Percentiles rank a stretch among this genome's conserved stretches.
These are phyloP conservation scores for Gandaritis pyraliata DNA, from an alignment of 2,888 invertebrate genomes.

Conservation along the genomic window DNA sequence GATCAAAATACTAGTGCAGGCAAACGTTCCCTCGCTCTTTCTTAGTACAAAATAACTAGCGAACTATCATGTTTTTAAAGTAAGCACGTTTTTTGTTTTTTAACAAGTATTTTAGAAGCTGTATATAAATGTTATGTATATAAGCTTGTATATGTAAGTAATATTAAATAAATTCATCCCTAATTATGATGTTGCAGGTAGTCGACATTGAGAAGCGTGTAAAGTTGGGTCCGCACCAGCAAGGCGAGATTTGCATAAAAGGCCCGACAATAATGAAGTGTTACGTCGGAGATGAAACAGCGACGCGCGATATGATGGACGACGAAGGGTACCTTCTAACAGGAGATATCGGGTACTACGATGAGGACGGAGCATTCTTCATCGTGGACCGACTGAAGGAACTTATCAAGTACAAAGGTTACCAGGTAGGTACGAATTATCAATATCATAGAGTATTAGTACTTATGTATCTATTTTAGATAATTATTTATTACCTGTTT, in stretches of 20 bases:
- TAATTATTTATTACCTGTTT: conserved; percentile 1
- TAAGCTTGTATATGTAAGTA: too few species aligned
- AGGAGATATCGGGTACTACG: conserved; percentile 71
- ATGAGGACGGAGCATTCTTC: conserved; percentile 67
- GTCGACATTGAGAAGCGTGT: conserved; percentile 58
- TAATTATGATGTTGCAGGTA: conserved; percentile 52
- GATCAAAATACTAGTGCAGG: too few species aligned
- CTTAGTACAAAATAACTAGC: too few species aligned
- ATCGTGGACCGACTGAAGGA: conserved; percentile 70
- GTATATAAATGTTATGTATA: too few species aligned
- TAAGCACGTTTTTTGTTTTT: too few species aligned
- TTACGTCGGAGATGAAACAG: conserved; percentile 35
- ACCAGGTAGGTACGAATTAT: conserved; percentile 84
- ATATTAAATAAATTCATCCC: too few species aligned
- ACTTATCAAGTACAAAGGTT: conserved; percentile 70
- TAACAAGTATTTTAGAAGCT: too few species aligned
- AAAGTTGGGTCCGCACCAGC: conserved; percentile 48
- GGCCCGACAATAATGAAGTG: conserved; percentile 56
- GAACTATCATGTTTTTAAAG: too few species aligned
- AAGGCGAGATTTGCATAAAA: conserved; percentile 59
- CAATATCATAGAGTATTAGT: not conserved
- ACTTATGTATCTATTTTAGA: not conserved
- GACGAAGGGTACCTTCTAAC: conserved; percentile 67
- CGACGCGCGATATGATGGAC: conserved; percentile 56
- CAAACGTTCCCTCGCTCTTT: too few species aligned